Evolutionary conservation across 2,888 invertebrate genomes (phyloP).

Genomic region (Chaetogeoica ovagalla): DNA sequence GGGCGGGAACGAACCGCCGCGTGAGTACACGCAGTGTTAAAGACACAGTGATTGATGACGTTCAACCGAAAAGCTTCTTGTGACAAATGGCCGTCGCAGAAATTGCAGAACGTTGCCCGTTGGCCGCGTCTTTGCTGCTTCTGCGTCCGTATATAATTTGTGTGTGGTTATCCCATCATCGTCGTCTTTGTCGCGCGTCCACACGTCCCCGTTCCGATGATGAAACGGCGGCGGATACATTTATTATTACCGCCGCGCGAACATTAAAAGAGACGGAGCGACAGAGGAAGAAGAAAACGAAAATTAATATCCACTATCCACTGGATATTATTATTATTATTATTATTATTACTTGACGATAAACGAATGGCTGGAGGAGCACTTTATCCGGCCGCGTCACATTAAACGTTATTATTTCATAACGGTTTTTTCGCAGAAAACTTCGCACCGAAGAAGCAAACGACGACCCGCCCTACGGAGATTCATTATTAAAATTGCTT

Average conservation of each 20-base stretch:
- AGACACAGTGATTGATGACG: constrained; percentile 49
- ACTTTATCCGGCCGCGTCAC: not conserved
- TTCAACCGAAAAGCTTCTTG: constrained; percentile 19
- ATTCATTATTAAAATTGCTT: too few species aligned
- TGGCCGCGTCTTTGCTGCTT: not conserved
- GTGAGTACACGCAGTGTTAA: constrained; percentile 28
- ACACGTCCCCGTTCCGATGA: too few species aligned
- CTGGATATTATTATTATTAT: not conserved
- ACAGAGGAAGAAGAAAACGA: not conserved
- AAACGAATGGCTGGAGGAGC: not conserved
- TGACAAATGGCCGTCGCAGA: constrained; percentile 39
- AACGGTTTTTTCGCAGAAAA: not conserved
- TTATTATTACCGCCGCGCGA: not conserved
- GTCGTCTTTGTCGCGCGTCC: not conserved
- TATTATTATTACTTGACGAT: not conserved
- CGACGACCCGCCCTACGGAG: too few species aligned
- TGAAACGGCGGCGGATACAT: too few species aligned
- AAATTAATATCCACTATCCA: not conserved
- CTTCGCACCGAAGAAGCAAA: too few species aligned
- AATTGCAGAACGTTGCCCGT: constrained; percentile 23
- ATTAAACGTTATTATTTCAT: not conserved
- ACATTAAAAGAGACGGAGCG: not conserved
- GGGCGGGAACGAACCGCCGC: not conserved
- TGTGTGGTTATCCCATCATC: not conserved
- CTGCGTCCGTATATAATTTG: not conserved